Evolutionary conservation across 2,888 invertebrate species (phyloP).

Genomic region (Urechis unicinctus): DNA sequence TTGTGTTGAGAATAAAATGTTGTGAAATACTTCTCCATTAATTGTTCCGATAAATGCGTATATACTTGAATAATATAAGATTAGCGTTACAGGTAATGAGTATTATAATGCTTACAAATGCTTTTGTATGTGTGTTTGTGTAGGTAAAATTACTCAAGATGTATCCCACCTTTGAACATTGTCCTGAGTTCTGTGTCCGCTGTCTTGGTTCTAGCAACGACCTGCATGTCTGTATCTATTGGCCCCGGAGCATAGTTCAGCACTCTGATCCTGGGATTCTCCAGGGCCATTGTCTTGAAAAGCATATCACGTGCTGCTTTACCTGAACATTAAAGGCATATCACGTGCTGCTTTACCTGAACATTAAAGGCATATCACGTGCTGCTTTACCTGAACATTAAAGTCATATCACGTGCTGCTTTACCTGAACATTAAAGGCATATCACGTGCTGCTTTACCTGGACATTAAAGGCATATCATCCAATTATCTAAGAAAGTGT

Average conservation of each 20-base stretch:
- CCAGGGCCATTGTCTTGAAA: slow-evolving; percentile 70
- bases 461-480: too few species aligned
- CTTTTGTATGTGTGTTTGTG: too few species aligned
- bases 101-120: too few species aligned
- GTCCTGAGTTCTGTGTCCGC: slow-evolving; percentile 27
- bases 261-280: slow-evolving; percentile 65
- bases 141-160: background rate
- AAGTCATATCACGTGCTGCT: background rate
- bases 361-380: background rate
- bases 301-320: slow-evolving; percentile 84
- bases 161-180: slow-evolving; percentile 29
- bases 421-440: too few species aligned
- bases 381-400: too few species aligned
- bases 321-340: slow-evolving; percentile 55
- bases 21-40: too few species aligned
- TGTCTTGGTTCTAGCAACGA: slow-evolving; percentile 47
- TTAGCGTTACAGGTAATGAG: too few species aligned
- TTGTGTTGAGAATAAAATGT: too few species aligned
- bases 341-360: background rate
- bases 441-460: too few species aligned
- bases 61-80: too few species aligned
- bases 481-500: too few species aligned
- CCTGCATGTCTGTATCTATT: slow-evolving; percentile 83
- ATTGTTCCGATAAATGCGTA: too few species aligned
- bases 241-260: slow-evolving; percentile 90